phyloP scores from a whole-genome alignment of 2,113 vertebrate species.

The Cochlearius cochlearius region DNA sequence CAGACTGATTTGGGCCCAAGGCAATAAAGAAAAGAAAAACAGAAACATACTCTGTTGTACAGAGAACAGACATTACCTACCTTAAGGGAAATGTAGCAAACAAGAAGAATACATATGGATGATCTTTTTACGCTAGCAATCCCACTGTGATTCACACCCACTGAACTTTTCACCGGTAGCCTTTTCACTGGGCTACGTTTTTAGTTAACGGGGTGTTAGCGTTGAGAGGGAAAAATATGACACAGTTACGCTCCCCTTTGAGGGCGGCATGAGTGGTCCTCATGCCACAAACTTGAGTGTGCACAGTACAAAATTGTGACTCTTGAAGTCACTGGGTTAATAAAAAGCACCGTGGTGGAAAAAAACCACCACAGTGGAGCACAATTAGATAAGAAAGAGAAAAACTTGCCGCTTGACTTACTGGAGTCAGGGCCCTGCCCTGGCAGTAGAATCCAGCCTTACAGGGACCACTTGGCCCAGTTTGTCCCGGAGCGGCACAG shows the following conservation, averaged over 20 bases:
- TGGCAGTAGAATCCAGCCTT: conserved; percentile 83
- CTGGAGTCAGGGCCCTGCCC: conserved; percentile 76
- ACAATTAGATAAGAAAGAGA: background rate
- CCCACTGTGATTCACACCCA: background rate
- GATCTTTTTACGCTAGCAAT: background rate
- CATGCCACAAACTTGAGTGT: accelerated
- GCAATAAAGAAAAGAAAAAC: background rate
- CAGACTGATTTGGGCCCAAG: background rate
- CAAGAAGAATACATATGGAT: background rate
- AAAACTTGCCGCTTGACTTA: conserved; percentile 43
- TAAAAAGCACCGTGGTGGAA: background rate
- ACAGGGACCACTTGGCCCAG: conserved; percentile 77
- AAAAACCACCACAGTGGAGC: background rate
- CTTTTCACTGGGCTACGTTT: background rate
- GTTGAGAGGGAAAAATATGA: background rate
- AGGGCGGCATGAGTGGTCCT: background rate
- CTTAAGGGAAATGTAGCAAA: background rate
- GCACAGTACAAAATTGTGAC: background rate
- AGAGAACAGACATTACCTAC: background rate
- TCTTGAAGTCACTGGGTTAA: background rate
- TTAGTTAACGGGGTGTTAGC: background rate
- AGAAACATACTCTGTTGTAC: background rate
- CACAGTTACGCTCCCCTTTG: too few species aligned
- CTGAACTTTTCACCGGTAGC: background rate
- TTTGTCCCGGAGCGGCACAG: conserved; percentile 76